phyloP scores from a whole-genome alignment of 2,113 vertebrate genomes.

The Grantiella picta region DNA sequence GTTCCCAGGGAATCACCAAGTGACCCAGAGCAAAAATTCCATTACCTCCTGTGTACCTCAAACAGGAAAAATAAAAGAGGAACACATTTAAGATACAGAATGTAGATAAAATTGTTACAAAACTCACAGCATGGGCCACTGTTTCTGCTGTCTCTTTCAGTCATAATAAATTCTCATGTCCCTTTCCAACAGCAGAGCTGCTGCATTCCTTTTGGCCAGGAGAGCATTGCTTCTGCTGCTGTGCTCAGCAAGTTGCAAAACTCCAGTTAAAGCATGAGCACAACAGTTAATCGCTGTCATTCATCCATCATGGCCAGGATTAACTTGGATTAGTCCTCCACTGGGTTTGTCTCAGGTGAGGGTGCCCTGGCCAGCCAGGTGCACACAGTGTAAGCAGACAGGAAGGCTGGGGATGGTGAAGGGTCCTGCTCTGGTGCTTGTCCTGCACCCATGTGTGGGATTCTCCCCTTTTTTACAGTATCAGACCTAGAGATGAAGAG shows the following conservation, averaged over 20 bases:
- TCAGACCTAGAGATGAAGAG: neutral
- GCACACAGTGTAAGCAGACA: neutral
- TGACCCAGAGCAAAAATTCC: neutral
- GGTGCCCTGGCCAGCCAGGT: neutral
- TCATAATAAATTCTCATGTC: fast-evolving
- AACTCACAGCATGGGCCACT: neutral
- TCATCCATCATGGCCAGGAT: neutral
- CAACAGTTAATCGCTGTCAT: neutral
- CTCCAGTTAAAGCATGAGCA: neutral
- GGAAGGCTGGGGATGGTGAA: neutral
- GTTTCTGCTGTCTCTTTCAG: neutral
- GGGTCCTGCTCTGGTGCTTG: neutral
- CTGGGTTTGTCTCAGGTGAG: neutral
- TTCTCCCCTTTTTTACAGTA: neutral
- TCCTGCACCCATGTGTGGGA: neutral
- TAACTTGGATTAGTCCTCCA: neutral
- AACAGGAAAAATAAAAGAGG: neutral
- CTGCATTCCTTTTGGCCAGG: neutral
- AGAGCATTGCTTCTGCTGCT: neutral
- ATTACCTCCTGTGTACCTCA: neutral
- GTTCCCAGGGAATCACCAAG: neutral
- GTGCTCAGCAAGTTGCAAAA: neutral
- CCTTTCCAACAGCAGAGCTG: neutral
- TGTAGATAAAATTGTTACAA: neutral
- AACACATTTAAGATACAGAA: neutral